Percentiles rank a stretch among this genome's conserved stretches.
Evolutionary conservation across 2,888 invertebrate genomes (phyloP).

Genomic region (Sinhomidia bicolor): DNA sequence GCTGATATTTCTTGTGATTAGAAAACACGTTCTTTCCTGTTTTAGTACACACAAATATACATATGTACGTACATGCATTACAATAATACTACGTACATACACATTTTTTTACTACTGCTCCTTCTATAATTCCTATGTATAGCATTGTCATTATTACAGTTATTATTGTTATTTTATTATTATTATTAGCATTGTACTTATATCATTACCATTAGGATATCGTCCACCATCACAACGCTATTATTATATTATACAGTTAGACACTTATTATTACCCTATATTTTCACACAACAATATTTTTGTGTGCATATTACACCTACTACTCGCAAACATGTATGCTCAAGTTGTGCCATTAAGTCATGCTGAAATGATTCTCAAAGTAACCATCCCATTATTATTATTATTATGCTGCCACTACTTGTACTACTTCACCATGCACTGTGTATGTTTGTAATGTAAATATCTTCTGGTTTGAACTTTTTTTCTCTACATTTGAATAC

Average conservation of each 20-base stretch:
- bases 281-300: constrained; percentile 33
- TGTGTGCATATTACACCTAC: background rate
- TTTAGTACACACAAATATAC: no score
- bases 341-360: constrained; percentile 1
- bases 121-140: background rate
- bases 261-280: background rate
- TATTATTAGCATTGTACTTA: background rate
- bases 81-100: background rate
- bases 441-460: background rate
- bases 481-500: constrained; percentile 9
- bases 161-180: background rate
- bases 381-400: background rate
- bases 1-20: constrained; percentile 32
- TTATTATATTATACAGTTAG: background rate
- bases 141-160: background rate
- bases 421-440: background rate
- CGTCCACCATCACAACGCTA: background rate
- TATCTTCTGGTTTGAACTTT: background rate
- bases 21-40: background rate
- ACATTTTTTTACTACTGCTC: background rate
- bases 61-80: no score
- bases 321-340: background rate
- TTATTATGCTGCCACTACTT: background rate
- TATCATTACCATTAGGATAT: background rate
- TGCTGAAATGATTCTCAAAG: constrained; percentile 15